Percentiles rank a stretch among this genome's conserved stretches.
Conservation (phyloP, 2,888 invertebrate genomes). For the Acleris emargana region DNA sequence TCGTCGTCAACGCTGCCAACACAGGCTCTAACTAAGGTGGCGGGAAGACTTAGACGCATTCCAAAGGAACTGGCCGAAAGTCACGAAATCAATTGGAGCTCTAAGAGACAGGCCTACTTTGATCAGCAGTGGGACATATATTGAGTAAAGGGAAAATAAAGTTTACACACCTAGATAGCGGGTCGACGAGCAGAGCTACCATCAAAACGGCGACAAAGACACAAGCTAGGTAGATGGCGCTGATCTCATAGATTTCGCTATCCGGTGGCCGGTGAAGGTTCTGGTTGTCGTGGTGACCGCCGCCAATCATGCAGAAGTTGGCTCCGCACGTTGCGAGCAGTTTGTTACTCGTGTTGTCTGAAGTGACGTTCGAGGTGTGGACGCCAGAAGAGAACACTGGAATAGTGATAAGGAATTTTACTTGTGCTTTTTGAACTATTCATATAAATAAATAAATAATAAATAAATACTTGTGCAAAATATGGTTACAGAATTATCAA, state of each 20-base stretch:
- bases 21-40: too few species aligned
- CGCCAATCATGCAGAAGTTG: constrained; percentile 90
- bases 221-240: constrained; percentile 94
- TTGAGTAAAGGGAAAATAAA: background rate
- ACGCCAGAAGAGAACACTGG: constrained; percentile 91
- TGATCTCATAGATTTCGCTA: constrained; percentile 93
- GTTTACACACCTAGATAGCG: constrained; percentile 88
- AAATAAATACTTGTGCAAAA: too few species aligned
- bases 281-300: constrained; percentile 86
- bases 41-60: too few species aligned
- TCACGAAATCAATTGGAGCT: too few species aligned
- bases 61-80: too few species aligned
- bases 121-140: too few species aligned
- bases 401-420: constrained; percentile 41
- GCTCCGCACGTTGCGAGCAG: constrained; percentile 88
- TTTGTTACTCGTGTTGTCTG: constrained; percentile 75
- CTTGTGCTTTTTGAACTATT: background rate
- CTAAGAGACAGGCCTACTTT: too few species aligned
- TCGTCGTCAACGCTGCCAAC: too few species aligned
- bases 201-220: constrained; percentile 93
- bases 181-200: constrained; percentile 94
- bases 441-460: too few species aligned
- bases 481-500: too few species aligned
- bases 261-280: constrained; percentile 92
- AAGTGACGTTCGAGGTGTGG: constrained; percentile 80